Evolutionary conservation across 2,113 vertebrate genomes (phyloP), one percentile per base, ranked within the genome.

Genomic region (Centropristis striata): DNA sequence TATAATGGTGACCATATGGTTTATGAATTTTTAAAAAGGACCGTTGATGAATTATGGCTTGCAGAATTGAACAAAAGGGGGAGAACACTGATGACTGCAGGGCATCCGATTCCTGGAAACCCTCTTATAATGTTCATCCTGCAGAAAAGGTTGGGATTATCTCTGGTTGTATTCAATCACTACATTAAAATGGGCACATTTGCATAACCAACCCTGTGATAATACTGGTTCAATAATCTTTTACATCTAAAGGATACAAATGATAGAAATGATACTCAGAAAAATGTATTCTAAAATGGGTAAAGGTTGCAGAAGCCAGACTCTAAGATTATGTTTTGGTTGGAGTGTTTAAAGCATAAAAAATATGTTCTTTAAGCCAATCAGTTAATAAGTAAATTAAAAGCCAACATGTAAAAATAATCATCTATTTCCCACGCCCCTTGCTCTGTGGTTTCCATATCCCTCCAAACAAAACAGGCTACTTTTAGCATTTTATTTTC

Each of bases 21-120:
- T 13, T 64, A 78, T 63, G 2, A 14, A 77, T 69, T 49, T 77
- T 77, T 73, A 80, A 49, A 32, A 78, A 61, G 21, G 32, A 25
- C 58, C 32, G 11, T 23, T 41, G 75, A 73, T 73, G 13, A 60
- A 49, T 68, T 41, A 71, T 53, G 23, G 11, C 27, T 57, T 36
- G 1, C 18, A 79, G 20, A 71, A 67, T 42, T 68, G 20, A 63
- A 51, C 27, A 75, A 49, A 58, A 70, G 25, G 14, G 36, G 36
- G 61, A 67, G 2, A 58, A 72, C 66, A 69, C 61, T 61, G 9
- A 73, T 63, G 7, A 39, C 64, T 41, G 16, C 28, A 20, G 37
- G 46, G 20, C 47, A 41, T 41, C 54, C 32, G 51, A 71, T 49
- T 58, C 41, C 42, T 73, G 57, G 27, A 53, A 69, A 42, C 18